Conservation (phyloP, 2,888 invertebrate genomes). For the Hypsopygia costalis region DNA sequence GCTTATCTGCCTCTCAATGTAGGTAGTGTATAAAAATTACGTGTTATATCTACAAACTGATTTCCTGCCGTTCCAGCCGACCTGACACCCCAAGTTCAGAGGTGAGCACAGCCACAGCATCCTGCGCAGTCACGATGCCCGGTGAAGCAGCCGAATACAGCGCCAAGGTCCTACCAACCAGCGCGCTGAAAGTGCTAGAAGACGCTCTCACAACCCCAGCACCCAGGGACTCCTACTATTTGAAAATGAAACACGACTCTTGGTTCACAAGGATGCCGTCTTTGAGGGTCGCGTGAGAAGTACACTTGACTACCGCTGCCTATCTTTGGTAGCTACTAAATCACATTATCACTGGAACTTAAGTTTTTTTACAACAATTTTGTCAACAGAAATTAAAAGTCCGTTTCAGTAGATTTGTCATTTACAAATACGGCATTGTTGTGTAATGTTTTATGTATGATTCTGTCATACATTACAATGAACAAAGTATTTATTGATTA, state of each 20-base stretch:
- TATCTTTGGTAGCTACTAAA: neutral
- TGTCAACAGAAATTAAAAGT: no score
- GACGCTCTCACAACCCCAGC: conserved; percentile 81
- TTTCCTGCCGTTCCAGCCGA: conserved; percentile 43
- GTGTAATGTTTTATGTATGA: no score
- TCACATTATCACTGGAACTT: neutral
- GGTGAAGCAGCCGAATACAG: conserved; percentile 83
- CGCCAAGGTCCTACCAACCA: conserved; percentile 81
- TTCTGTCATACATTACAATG: no score
- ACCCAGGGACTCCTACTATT: conserved; percentile 76
- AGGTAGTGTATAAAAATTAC: no score
- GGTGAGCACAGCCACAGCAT: conserved; percentile 57
- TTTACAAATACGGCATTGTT: no score
- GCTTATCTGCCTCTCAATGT: no score
- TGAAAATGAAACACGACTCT: conserved; percentile 72
- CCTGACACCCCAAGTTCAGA: conserved; percentile 73
- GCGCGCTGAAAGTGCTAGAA: conserved; percentile 81
- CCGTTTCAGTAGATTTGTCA: no score
- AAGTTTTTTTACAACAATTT: no score
- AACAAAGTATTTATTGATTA: no score
- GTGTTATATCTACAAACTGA: no score
- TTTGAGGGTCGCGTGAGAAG: conserved; percentile 51
- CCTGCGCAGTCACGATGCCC: conserved; percentile 75
- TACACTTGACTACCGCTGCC: neutral
- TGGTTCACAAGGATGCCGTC: conserved; percentile 79